Conservation (phyloP, 2,797 vertebrate genomes). For the Lindbergichthys nudifrons region DNA sequence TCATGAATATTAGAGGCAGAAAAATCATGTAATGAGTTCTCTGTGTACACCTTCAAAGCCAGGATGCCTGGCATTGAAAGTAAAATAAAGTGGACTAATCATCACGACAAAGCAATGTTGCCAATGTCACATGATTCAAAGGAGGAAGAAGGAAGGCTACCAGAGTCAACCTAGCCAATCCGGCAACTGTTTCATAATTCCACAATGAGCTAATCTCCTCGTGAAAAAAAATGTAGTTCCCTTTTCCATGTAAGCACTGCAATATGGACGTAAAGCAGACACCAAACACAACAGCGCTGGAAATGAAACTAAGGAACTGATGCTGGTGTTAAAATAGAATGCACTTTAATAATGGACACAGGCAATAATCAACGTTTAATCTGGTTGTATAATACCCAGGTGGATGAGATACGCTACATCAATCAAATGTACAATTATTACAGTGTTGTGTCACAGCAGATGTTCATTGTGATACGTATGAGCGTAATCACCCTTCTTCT, state of each 20-base stretch:
- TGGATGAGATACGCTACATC: conserved; percentile 33
- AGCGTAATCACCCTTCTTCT: conserved; percentile 30
- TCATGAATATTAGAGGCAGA: neutral
- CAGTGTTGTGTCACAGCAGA: conserved; percentile 44
- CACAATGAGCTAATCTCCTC: conserved; percentile 66
- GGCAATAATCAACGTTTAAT: conserved; percentile 38
- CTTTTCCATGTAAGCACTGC: conserved; percentile 59
- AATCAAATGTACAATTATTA: conserved; percentile 63
- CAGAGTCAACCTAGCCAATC: conserved; percentile 52
- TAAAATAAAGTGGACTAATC: neutral
- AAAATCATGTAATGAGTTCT: neutral
- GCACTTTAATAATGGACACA: conserved; percentile 69
- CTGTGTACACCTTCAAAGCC: neutral
- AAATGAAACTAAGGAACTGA: conserved; percentile 71
- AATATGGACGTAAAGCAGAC: conserved; percentile 20
- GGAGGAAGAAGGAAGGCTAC: conserved; percentile 46
- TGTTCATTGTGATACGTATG: conserved; percentile 41
- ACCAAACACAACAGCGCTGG: conserved; percentile 25
- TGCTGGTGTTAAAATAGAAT: conserved; percentile 61
- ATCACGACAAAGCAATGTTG: conserved; percentile 8
- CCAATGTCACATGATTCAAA: conserved; percentile 56
- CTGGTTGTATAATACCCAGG: conserved; percentile 41
- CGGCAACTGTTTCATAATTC: conserved; percentile 72
- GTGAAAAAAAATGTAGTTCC: conserved; percentile 68
- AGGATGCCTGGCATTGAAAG: neutral